Evolutionary conservation across 2,888 invertebrate species (phyloP), one percentile per base, ranked within the genome.

Genomic region (Noctuana brunneofusca): DNA sequence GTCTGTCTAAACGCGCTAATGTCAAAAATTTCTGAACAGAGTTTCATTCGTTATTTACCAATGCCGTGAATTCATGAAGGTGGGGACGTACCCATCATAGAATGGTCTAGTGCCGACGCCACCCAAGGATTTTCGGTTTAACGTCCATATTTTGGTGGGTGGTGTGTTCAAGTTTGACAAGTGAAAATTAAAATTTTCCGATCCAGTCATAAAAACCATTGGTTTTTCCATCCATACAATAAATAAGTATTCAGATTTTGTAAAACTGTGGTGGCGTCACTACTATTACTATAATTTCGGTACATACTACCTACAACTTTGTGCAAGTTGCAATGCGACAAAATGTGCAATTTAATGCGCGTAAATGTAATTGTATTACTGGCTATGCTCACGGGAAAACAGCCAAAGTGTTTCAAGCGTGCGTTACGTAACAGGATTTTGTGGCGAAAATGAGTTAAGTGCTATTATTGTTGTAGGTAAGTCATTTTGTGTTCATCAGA

Each of bases 291-390:
- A n/a, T n/a, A n/a, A n/a, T n/a, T n/a, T n/a, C n/a, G n/a, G n/a
- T n/a, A n/a, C n/a, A n/a, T n/a, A n/a, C n/a, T n/a, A n/a, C n/a
- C 43, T 59, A 32, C 35, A 52, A 59, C 30, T 43, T 52, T 59
- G 38, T 50, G 52, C 59, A 53, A 59, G 59, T 59, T 59, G 59
- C 59, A 59, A 43, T 59, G 59, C 59, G 59, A 59, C 59, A 59
- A 59, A 59, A 59, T 59, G 59, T 59, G 59, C 59, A 59, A 59
- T 59, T 59, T 53, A 59, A 59, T 53, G 59, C 52, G 59, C 59
- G 52, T 30, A 20, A 59, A 59, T 59, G 52, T 59, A 59, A 59
- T 59, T 59, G 59, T 59, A 53, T 59, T 59, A 59, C 59, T 59
- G 59, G 52, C 59, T 53, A 53, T 30, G 18, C 58, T 52, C 58